These are phyloP conservation scores for Bambusicola thoracicus DNA, from an alignment of 2,113 vertebrate species.

Conservation along the genomic window DNA sequence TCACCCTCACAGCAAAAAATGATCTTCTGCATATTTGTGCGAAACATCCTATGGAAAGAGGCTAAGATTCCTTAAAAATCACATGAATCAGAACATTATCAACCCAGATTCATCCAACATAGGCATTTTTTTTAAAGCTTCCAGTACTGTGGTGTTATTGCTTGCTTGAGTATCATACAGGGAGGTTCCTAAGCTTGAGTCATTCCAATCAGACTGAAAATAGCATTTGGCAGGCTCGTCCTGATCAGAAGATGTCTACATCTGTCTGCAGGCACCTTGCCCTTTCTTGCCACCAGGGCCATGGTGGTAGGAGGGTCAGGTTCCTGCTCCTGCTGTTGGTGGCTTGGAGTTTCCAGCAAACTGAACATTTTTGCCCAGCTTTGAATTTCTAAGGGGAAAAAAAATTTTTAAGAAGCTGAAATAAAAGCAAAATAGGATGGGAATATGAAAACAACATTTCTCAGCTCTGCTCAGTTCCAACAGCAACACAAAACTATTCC, in stretches of 20 bases:
- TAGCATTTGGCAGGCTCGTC: neutral
- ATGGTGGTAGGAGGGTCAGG: neutral
- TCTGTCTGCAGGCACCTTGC: neutral
- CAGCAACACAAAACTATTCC: constrained; percentile 62
- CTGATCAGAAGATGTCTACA: neutral
- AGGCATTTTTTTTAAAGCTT: neutral
- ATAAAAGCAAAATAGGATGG: constrained; percentile 58
- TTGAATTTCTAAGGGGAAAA: constrained; percentile 44
- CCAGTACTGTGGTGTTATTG: neutral
- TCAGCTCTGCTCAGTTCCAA: constrained; percentile 52
- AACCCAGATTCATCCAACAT: neutral
- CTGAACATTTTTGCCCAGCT: neutral
- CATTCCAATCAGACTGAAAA: rapidly evolving
- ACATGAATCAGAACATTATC: neutral
- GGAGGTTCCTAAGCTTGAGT: neutral
- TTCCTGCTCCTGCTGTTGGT: neutral
- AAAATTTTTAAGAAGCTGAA: constrained; percentile 55
- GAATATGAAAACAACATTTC: constrained; percentile 64
- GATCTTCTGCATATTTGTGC: no score
- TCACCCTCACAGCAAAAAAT: no score
- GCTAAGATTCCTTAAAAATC: neutral
- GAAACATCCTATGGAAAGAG: neutral
- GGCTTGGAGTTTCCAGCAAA: neutral
- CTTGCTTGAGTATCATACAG: neutral
- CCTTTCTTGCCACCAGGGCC: neutral